A percentile compares a stretch with the other conserved stretches of the same genome.
Conservation (phyloP, 2,113 vertebrate species). For the Archocentrus centrarchus region DNA sequence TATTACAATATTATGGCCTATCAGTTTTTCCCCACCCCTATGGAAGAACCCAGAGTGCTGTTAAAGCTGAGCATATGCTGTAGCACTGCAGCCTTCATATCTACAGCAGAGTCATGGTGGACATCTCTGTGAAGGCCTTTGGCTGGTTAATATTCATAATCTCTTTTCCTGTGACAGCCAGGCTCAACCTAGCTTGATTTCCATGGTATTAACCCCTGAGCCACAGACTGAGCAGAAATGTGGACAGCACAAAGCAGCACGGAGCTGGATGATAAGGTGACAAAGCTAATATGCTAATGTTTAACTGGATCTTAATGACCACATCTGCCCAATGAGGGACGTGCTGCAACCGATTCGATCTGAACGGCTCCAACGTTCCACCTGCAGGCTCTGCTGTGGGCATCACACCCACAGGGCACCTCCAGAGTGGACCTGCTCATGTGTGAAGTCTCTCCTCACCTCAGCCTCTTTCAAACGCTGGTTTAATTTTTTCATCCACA, state of each 20-base stretch:
- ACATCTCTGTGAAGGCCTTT: background rate
- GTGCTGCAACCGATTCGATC: background rate
- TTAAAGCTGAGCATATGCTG: background rate
- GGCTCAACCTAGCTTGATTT: background rate
- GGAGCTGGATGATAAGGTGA: background rate
- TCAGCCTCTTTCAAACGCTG: slow-evolving; percentile 3
- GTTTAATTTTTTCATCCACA: background rate
- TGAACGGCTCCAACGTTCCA: background rate
- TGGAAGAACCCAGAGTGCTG: background rate
- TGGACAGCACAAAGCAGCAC: background rate
- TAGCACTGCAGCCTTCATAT: background rate
- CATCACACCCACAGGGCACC: background rate
- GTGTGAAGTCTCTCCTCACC: too few species aligned
- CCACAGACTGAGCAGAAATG: background rate
- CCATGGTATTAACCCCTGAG: background rate
- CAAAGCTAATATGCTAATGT: background rate
- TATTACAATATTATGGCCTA: too few species aligned
- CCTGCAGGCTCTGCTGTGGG: background rate
- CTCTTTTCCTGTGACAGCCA: background rate
- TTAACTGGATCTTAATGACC: background rate
- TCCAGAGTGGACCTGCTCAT: background rate
- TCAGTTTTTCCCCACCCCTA: too few species aligned
- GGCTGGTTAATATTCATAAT: background rate
- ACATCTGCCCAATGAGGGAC: background rate
- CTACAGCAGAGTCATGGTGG: background rate